These are phyloP conservation scores for Phorcus lineatus DNA, from an alignment of 2,888 invertebrate species.

Conservation along the genomic window DNA sequence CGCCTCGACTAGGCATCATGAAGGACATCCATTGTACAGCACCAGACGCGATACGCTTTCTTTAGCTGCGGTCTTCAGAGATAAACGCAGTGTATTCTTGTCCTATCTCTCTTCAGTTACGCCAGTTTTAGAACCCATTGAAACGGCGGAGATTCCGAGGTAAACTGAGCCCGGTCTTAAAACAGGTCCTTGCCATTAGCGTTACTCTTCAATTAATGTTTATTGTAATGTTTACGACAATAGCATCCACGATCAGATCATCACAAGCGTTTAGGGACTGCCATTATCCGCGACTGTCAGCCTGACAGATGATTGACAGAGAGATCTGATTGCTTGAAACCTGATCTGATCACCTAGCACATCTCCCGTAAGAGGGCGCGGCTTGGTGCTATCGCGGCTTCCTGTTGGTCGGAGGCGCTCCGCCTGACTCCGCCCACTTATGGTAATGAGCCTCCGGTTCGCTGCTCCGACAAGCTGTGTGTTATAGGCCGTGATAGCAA, in stretches of 20 bases:
- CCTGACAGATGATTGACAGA: constrained; percentile 18
- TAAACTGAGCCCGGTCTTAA: constrained; percentile 4
- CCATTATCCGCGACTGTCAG: constrained; percentile 12
- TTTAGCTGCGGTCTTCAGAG: not conserved
- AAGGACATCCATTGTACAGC: not conserved
- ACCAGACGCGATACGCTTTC: not conserved
- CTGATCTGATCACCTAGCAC: not conserved
- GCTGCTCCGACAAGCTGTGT: not conserved
- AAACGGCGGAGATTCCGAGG: constrained; percentile 2
- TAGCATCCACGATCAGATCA: constrained; percentile 20
- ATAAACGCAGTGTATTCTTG: constrained; percentile 17
- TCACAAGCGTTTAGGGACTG: constrained; percentile 1
- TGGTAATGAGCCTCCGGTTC: constrained; percentile 11
- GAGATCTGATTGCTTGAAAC: constrained; percentile 14
- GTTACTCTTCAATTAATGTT: constrained; percentile 22
- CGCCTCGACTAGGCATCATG: not conserved
- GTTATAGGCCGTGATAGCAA: not conserved
- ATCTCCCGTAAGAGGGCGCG: not conserved
- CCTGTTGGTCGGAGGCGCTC: not conserved
- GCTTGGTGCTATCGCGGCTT: not conserved
- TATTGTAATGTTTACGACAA: constrained; percentile 24
- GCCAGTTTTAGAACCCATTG: constrained; percentile 21
- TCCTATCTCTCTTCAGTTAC: constrained; percentile 3
- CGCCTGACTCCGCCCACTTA: not conserved
- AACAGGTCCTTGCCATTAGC: constrained; percentile 18